phyloP scores from a whole-genome alignment of 2,888 invertebrate genomes.

The Entomobrya proxima region DNA sequence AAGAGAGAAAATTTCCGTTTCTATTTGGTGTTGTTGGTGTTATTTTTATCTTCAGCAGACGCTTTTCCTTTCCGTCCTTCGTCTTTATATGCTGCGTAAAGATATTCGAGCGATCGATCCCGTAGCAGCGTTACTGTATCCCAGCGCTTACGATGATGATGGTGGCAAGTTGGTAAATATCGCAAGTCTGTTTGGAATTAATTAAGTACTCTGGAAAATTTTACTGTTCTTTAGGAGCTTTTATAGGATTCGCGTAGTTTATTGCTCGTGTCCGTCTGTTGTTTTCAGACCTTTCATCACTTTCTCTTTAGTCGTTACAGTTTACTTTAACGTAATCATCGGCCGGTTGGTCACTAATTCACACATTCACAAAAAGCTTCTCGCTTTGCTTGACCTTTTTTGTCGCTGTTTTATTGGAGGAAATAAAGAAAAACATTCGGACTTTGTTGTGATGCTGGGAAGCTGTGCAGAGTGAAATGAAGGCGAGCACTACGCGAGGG shows the following conservation, averaged over 20 bases:
- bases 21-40: background rate
- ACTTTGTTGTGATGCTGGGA: background rate
- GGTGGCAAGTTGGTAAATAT: background rate
- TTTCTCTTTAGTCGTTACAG: background rate
- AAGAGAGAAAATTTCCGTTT: background rate
- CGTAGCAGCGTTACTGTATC: too few species aligned
- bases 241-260: background rate
- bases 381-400: background rate
- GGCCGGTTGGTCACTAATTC: background rate
- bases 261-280: background rate
- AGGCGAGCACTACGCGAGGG: background rate
- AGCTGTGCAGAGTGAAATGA: background rate
- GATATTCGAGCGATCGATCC: constrained; percentile 11
- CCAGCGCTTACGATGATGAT: background rate
- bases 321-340: background rate
- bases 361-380: constrained; percentile 5
- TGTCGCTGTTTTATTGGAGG: background rate
- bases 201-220: constrained; percentile 23
- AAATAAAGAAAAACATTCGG: background rate
- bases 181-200: background rate
- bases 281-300: background rate
- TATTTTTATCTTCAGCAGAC: constrained; percentile 1
- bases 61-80: background rate
- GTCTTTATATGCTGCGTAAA: background rate
- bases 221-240: background rate